These are phyloP conservation scores for Diprion similis DNA, from an alignment of 1,140 invertebrate species.

Conservation along the genomic window DNA sequence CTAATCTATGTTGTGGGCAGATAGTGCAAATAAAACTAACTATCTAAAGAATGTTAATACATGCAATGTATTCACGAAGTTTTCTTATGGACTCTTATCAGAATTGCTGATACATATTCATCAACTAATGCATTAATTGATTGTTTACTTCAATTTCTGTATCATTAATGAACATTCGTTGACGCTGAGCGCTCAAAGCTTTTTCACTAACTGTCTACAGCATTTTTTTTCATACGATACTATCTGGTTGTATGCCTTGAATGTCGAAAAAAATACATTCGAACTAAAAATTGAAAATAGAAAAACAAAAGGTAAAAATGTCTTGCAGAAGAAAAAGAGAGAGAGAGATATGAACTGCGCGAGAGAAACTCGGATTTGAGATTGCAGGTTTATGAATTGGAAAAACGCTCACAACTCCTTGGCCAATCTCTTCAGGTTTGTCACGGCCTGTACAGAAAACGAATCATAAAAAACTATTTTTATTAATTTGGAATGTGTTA, in stretches of 20 bases:
- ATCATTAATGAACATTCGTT: no score
- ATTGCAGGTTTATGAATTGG: constrained; percentile 63
- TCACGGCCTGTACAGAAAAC: constrained; percentile 55
- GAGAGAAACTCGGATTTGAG: constrained; percentile 62
- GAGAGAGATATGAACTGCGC: constrained; percentile 62
- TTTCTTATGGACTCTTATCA: no score
- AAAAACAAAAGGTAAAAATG: constrained; percentile 46
- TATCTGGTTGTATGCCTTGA: background rate
- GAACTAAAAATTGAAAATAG: constrained; percentile 26
- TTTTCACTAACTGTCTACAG: background rate
- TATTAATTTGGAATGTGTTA: constrained; percentile 50
- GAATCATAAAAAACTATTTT: constrained; percentile 31
- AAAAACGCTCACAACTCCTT: constrained; percentile 62
- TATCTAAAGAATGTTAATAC: no score
- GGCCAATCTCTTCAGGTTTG: constrained; percentile 62
- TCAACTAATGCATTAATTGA: no score
- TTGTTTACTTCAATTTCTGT: no score
- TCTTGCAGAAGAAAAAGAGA: constrained; percentile 63
- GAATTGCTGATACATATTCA: no score
- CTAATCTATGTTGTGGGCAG: background rate
- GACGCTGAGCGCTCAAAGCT: background rate
- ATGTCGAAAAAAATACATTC: constrained; percentile 46
- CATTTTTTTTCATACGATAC: background rate
- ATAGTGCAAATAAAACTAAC: background rate
- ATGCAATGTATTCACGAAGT: no score